Conservation (phyloP, 2,888 invertebrate genomes). For the Amaurobius ferox region DNA sequence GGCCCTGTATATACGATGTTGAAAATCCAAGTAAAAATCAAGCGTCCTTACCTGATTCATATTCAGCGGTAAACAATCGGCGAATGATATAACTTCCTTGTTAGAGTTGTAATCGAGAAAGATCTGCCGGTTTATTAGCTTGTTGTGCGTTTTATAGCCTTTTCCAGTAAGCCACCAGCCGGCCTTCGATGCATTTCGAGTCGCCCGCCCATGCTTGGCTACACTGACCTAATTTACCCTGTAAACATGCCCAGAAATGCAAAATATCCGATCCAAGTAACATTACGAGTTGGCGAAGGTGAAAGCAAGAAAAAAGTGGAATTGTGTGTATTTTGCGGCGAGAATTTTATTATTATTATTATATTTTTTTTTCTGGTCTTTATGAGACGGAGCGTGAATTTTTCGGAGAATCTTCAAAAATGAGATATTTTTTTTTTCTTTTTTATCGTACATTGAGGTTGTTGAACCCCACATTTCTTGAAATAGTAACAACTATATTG, state of each 20-base stretch:
- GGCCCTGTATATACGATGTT: too few species aligned
- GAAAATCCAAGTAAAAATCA: too few species aligned
- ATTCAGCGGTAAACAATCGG: background rate
- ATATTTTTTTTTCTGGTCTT: background rate
- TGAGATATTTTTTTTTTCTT: background rate
- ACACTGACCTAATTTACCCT: background rate
- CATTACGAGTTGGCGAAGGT: conserved; percentile 7
- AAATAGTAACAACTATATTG: background rate
- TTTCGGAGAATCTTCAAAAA: background rate
- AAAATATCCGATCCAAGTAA: conserved; percentile 3
- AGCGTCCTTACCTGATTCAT: conserved; percentile 1
- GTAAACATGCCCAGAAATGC: conserved; percentile 7
- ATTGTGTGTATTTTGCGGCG: background rate
- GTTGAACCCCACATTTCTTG: background rate
- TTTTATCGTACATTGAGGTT: background rate
- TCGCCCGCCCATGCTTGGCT: background rate
- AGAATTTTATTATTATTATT: background rate
- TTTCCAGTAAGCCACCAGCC: conserved; percentile 8
- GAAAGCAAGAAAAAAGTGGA: background rate
- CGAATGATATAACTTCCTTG: background rate
- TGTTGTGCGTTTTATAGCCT: background rate
- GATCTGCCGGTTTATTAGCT: background rate
- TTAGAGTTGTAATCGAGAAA: background rate
- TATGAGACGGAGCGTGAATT: background rate
- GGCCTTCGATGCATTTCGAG: background rate